These are phyloP conservation scores for Acanthoscelides obtectus DNA, from an alignment of 2,888 invertebrate species.

Conservation along the genomic window DNA sequence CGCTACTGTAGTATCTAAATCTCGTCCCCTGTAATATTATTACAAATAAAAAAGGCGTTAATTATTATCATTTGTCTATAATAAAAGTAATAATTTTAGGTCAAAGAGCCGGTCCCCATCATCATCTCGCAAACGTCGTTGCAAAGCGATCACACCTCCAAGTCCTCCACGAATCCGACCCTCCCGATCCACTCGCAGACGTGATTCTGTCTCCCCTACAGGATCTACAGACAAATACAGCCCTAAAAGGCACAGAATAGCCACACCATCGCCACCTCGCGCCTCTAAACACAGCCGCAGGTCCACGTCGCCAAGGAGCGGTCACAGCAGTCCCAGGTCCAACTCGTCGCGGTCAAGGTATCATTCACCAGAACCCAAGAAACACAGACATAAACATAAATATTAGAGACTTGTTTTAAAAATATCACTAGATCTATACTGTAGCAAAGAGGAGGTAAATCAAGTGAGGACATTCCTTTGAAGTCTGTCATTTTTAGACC, in stretches of 20 bases:
- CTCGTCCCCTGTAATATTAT: no score
- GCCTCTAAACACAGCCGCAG: conserved; percentile 37
- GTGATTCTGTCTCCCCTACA: conserved; percentile 41
- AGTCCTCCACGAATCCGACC: conserved; percentile 44
- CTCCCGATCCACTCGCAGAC: conserved; percentile 37
- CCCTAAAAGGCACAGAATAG: conserved; percentile 37
- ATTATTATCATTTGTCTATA: no score
- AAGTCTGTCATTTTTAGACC: no score
- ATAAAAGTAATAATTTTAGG: conserved; percentile 34
- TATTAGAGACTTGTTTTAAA: no score
- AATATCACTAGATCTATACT: no score
- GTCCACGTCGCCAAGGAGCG: conserved; percentile 40
- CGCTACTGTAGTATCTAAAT: no score
- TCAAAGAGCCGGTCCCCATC: conserved; percentile 46
- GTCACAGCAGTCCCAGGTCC: conserved; percentile 26
- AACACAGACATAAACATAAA: conserved; percentile 54
- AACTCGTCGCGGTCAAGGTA: conserved; percentile 38
- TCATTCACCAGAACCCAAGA: conserved; percentile 48
- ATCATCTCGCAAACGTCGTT: conserved; percentile 39
- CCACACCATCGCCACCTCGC: conserved; percentile 41
- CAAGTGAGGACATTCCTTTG: no score
- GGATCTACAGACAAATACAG: conserved; percentile 40
- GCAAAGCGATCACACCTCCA: conserved; percentile 41
- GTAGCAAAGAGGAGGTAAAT: no score
- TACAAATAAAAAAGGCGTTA: no score